Evolutionary conservation across 2,888 invertebrate genomes (phyloP).

Genomic region (Bombylius discolor): DNA sequence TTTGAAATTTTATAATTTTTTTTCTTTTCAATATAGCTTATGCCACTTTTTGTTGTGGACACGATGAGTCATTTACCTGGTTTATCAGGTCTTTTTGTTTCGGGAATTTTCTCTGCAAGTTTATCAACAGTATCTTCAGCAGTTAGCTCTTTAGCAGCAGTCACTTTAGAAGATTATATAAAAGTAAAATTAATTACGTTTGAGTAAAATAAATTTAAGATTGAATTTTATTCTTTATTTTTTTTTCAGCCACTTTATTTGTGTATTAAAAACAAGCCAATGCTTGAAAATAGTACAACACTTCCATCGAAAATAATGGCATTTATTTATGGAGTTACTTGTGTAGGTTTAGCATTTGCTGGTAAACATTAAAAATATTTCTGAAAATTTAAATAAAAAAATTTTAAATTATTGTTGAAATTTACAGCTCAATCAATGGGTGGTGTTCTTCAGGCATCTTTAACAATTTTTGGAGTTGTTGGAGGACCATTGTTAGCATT

Average conservation of each 20-base stretch:
- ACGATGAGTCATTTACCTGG: conserved; percentile 62
- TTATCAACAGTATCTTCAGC: conserved; percentile 85
- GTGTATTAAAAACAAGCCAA: conserved; percentile 26
- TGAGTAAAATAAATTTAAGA: no score
- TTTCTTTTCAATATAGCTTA: conserved; percentile 35
- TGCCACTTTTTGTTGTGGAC: conserved; percentile 68
- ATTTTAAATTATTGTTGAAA: not conserved
- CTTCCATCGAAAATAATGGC: conserved; percentile 55
- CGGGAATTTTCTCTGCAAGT: conserved; percentile 83
- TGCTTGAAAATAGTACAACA: conserved; percentile 36
- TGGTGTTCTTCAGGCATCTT: conserved; percentile 73
- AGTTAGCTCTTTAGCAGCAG: conserved; percentile 80
- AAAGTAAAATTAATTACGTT: conserved; percentile 30
- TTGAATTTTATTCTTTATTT: no score
- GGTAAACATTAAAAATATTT: conserved; percentile 64
- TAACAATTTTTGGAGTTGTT: conserved; percentile 76
- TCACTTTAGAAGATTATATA: conserved; percentile 78
- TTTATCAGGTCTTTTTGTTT: conserved; percentile 76
- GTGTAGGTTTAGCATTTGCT: conserved; percentile 68
- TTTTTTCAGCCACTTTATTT: conserved; percentile 31
- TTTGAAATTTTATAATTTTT: not conserved
- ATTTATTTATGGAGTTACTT: conserved; percentile 57
- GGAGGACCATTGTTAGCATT: conserved; percentile 79
- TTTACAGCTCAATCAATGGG: conserved; percentile 60
- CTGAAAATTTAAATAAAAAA: conserved; percentile 34